Evolutionary conservation across 1,140 invertebrate species (phyloP).

Genomic region (Calephelis nemesis): DNA sequence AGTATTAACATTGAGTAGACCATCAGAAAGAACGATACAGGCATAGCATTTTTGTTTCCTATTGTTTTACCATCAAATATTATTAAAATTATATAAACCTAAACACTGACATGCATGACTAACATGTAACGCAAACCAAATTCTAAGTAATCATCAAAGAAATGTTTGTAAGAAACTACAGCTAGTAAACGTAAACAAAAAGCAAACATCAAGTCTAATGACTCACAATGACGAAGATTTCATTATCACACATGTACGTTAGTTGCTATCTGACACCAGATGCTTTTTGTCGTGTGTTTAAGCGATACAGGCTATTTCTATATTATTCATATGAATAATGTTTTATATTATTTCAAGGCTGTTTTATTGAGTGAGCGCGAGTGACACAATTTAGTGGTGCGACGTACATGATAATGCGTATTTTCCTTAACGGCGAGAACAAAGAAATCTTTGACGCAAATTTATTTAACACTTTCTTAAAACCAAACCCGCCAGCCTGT

Average conservation of each 20-base stretch:
- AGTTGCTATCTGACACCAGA: slow-evolving; percentile 61
- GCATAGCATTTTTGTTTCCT: no score
- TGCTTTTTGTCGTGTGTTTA: slow-evolving; percentile 49
- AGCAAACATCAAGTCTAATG: slow-evolving; percentile 69
- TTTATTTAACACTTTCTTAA: slow-evolving; percentile 55
- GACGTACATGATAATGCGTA: slow-evolving; percentile 50
- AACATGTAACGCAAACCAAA: slow-evolving; percentile 40
- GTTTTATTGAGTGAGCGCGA: slow-evolving; percentile 51
- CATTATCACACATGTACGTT: slow-evolving; percentile 69
- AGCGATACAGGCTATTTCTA: slow-evolving; percentile 34
- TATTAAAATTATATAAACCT: no score
- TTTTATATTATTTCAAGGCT: slow-evolving; percentile 39
- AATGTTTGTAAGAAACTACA: slow-evolving; percentile 41
- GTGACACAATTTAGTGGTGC: slow-evolving; percentile 44
- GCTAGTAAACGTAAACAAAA: slow-evolving; percentile 66
- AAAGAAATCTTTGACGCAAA: slow-evolving; percentile 62
- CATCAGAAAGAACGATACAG: no score
- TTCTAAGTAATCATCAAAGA: slow-evolving; percentile 46
- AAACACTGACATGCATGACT: slow-evolving; percentile 47
- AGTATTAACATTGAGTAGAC: no score
- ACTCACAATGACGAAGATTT: slow-evolving; percentile 75
- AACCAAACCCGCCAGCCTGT: slow-evolving; percentile 56
- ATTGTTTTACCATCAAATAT: no score
- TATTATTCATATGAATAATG: slow-evolving; percentile 33
- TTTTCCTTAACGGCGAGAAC: slow-evolving; percentile 69